Conservation (phyloP, 1,140 invertebrate species). For the Rhopalosiphum maidis region DNA sequence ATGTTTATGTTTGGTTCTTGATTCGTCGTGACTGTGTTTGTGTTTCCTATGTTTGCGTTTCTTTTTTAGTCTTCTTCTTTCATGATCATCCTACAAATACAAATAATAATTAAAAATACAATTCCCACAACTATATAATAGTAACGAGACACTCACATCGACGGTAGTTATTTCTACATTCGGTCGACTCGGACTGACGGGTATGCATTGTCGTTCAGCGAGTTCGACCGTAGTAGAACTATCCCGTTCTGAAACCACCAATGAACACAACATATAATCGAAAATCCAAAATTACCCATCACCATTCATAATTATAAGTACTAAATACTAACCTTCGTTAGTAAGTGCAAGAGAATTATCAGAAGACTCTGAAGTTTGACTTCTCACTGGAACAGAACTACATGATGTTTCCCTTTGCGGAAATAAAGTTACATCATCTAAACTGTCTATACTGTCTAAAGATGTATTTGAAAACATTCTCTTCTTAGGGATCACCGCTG, state of each 20-base stretch:
- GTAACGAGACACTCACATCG: conserved; percentile 46
- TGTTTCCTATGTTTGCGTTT: conserved; percentile 54
- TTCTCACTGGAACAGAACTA: conserved; percentile 12
- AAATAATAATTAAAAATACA: neutral
- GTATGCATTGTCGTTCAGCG: conserved; percentile 39
- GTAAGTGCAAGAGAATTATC: conserved; percentile 35
- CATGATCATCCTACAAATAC: conserved; percentile 10
- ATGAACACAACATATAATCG: conserved; percentile 43
- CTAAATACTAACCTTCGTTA: conserved; percentile 29
- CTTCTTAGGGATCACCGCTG: conserved; percentile 49
- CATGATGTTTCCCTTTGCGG: neutral
- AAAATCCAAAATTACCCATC: conserved; percentile 1
- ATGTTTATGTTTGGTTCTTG: conserved; percentile 46
- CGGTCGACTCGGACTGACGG: conserved; percentile 54
- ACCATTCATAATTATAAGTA: neutral
- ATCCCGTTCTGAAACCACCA: conserved; percentile 54
- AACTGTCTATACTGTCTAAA: neutral
- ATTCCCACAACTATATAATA: neutral
- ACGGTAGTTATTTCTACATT: conserved; percentile 44
- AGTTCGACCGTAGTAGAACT: conserved; percentile 57
- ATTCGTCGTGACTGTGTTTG: conserved; percentile 40
- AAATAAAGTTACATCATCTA: neutral
- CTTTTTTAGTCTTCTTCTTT: conserved; percentile 51
- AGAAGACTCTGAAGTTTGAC: conserved; percentile 43
- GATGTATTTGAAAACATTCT: conserved; percentile 46